phyloP scores from a whole-genome alignment of 2,888 invertebrate genomes.

The Tachina lurida region DNA sequence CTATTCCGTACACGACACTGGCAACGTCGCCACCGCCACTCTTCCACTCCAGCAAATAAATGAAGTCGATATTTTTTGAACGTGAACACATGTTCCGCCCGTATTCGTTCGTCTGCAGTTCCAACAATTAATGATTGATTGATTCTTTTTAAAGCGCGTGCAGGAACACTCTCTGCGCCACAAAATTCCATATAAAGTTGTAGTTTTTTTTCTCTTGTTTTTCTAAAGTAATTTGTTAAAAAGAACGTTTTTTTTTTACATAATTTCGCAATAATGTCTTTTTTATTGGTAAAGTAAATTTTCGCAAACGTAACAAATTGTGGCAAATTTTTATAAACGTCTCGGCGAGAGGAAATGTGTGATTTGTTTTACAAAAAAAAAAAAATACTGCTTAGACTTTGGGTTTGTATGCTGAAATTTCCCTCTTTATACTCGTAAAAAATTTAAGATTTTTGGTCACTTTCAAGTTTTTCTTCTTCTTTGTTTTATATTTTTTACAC shows the following conservation, averaged over 20 bases:
- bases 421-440: background rate
- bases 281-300: background rate
- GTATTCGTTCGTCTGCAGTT: constrained; percentile 5
- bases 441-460: constrained; percentile 26
- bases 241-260: background rate
- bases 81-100: constrained; percentile 49
- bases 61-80: constrained; percentile 50
- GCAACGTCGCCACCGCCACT: background rate
- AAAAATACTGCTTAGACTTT: constrained; percentile 10
- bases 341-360: constrained; percentile 14
- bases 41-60: constrained; percentile 53
- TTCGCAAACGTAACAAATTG: constrained; percentile 25
- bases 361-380: background rate
- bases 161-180: background rate
- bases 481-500: background rate
- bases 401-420: constrained; percentile 41
- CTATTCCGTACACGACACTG: constrained; percentile 9
- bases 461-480: background rate
- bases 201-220: background rate
- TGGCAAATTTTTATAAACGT: constrained; percentile 6
- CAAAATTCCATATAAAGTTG: constrained; percentile 29
- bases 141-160: constrained; percentile 49
- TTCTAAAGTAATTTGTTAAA: background rate
- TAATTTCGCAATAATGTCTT: background rate
- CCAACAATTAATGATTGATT: constrained; percentile 62